Conservation (phyloP, 2,113 vertebrate species). For the Atrichornis clamosus region DNA sequence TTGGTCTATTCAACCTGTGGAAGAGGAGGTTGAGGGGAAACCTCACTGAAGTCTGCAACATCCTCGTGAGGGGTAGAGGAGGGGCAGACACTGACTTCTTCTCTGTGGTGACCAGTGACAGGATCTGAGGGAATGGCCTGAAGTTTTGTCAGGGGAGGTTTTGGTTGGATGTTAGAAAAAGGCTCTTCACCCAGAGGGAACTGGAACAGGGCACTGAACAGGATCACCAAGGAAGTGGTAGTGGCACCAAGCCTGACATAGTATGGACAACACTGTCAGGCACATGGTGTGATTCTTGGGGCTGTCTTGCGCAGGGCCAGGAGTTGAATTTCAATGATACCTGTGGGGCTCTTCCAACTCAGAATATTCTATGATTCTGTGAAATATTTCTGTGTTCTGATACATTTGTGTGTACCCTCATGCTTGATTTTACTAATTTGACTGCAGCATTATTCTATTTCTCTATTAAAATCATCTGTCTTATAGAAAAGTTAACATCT, state of each 20-base stretch:
- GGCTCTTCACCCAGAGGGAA: neutral
- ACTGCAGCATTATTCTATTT: neutral
- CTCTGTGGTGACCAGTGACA: neutral
- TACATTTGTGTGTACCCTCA: neutral
- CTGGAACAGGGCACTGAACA: neutral
- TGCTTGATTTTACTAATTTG: neutral
- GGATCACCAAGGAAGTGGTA: neutral
- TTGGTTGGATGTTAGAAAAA: neutral
- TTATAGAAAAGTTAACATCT: neutral
- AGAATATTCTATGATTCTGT: neutral
- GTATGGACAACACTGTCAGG: neutral
- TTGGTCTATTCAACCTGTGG: neutral
- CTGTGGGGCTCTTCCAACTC: neutral
- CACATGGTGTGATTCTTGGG: too few species aligned
- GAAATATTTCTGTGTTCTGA: neutral
- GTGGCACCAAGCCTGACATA: neutral
- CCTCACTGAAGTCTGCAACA: accelerated
- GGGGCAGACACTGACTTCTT: too few species aligned
- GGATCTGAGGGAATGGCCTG: neutral
- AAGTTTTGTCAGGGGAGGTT: neutral
- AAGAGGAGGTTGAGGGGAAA: neutral
- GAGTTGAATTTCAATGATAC: neutral
- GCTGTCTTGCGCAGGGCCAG: too few species aligned
- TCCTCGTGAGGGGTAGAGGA: neutral
- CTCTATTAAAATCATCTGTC: neutral